Evolutionary conservation across 2,888 invertebrate species (phyloP).

Genomic region (Agonopterix alstromeriana): DNA sequence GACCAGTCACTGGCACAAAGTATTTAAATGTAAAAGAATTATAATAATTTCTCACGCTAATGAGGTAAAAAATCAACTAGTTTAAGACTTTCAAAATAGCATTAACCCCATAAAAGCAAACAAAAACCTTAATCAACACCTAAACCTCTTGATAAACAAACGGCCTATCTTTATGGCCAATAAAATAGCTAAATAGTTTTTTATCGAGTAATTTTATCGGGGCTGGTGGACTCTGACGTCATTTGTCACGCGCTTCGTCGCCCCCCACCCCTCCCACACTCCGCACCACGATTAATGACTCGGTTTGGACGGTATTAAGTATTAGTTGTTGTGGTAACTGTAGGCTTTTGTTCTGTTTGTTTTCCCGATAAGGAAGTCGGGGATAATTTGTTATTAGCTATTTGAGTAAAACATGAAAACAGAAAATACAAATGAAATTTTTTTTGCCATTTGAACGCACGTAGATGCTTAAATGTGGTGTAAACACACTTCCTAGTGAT

Average conservation of each 20-base stretch:
- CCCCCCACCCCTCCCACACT: constrained; percentile 27
- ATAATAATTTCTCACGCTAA: too few relatives aligned
- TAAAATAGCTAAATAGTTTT: constrained; percentile 23
- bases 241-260: constrained; percentile 30
- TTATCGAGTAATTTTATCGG: constrained; percentile 8
- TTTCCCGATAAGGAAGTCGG: not conserved
- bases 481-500: too few relatives aligned
- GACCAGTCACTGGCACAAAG: too few relatives aligned
- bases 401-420: too few relatives aligned
- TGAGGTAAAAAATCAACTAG: too few relatives aligned
- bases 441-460: too few relatives aligned
- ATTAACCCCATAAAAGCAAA: constrained; percentile 4
- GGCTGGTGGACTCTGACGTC: constrained; percentile 27
- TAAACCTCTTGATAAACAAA: constrained; percentile 25
- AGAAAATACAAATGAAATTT: too few relatives aligned
- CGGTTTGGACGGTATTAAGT: constrained; percentile 4
- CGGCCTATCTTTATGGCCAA: constrained; percentile 51
- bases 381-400: not conserved
- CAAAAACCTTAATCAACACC: constrained; percentile 13
- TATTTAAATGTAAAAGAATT: too few relatives aligned
- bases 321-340: constrained; percentile 1
- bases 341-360: not conserved
- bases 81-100: too few relatives aligned
- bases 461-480: too few relatives aligned
- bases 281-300: constrained; percentile 27